A percentile compares a stretch with the other conserved stretches of the same genome.
Conservation (phyloP, 2,888 invertebrate genomes). For the Tolmerus cingulatus region DNA sequence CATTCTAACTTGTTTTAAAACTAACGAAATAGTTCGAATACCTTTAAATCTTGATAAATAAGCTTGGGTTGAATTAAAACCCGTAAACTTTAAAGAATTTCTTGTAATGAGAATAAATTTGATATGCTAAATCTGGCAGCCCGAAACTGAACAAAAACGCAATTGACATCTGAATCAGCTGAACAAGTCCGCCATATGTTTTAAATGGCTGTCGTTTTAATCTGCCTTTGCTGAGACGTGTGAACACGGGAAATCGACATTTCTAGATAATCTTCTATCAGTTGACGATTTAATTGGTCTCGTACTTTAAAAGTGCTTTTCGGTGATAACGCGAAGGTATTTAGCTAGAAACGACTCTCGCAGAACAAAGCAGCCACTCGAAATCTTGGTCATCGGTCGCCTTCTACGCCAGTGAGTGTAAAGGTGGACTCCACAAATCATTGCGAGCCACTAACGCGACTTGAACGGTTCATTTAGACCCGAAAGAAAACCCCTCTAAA, state of each 20-base stretch:
- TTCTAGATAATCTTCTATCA: conserved; percentile 25
- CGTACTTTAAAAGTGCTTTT: conserved; percentile 11
- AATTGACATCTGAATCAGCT: conserved; percentile 31
- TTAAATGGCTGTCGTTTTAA: conserved; percentile 18
- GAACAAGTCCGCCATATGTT: conserved; percentile 30
- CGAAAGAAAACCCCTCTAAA: neutral
- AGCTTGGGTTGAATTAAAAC: too few relatives aligned
- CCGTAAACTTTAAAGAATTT: neutral
- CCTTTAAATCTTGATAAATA: too few relatives aligned
- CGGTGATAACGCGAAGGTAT: neutral
- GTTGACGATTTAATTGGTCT: neutral
- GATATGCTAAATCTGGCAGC: neutral
- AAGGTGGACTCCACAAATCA: conserved; percentile 68
- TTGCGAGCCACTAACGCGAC: conserved; percentile 17
- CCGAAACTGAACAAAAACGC: neutral
- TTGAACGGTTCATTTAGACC: neutral
- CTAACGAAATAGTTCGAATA: too few relatives aligned
- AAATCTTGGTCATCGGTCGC: conserved; percentile 63
- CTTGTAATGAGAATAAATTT: neutral
- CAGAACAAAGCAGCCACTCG: neutral
- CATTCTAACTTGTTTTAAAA: too few relatives aligned
- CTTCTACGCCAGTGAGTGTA: conserved; percentile 94
- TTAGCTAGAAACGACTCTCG: neutral
- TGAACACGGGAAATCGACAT: conserved; percentile 4
- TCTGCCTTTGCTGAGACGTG: conserved; percentile 15